A percentile compares a stretch with the other conserved stretches of the same genome.
phyloP scores from a whole-genome alignment of 2,797 vertebrate species.

The Enteromius anoplus region DNA sequence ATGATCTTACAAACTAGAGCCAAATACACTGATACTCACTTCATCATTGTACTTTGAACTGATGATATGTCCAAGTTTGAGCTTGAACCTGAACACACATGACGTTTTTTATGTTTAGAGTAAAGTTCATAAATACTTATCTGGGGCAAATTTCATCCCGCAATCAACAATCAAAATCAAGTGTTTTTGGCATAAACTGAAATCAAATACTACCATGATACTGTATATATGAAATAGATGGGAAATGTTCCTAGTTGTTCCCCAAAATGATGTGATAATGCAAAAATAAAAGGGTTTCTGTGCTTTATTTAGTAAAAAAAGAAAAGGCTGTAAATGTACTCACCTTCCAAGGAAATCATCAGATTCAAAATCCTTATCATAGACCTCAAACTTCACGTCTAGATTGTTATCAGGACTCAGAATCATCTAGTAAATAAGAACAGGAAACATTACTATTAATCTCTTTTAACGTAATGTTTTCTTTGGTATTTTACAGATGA shows the following conservation, averaged over 20 bases:
- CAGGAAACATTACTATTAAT: not conserved
- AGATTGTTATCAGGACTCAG: conserved; percentile 75
- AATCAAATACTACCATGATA: not conserved
- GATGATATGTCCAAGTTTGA: conserved; percentile 80
- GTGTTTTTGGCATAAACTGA: not conserved
- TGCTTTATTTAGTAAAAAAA: not conserved
- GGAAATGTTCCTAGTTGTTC: not conserved
- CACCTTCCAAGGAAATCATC: conserved; percentile 94
- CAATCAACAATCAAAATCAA: not conserved
- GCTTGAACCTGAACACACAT: conserved; percentile 78
- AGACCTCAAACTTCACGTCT: conserved; percentile 85
- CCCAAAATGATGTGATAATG: not conserved
- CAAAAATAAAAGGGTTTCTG: not conserved
- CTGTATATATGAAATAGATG: not conserved
- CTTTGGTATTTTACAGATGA: not conserved
- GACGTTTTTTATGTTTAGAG: not conserved
- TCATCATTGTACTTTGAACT: conserved; percentile 82
- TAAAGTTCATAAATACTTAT: not conserved
- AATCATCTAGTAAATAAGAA: conserved; percentile 75
- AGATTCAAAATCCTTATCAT: conserved; percentile 90
- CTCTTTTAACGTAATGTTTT: not conserved
- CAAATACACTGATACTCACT: conserved; percentile 69
- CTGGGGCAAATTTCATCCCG: not conserved
- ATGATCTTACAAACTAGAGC: not conserved
- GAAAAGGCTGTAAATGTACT: conserved; percentile 19